Percentiles rank a stretch among this genome's conserved stretches.
phyloP scores from a whole-genome alignment of 2,888 invertebrate species.

The Acanthopleura granulata region DNA sequence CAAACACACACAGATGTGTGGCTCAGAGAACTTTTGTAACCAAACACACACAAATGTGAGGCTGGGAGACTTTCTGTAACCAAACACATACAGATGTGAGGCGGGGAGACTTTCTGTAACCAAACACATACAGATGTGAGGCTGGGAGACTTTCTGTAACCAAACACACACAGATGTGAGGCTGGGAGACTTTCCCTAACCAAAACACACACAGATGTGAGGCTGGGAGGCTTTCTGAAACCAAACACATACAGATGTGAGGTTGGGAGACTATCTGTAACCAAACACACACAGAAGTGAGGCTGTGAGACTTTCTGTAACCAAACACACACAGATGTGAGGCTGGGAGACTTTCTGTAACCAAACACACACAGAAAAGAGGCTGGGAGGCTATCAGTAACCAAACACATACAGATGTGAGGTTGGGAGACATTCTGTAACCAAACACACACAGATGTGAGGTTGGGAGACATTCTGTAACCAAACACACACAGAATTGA shows the following conservation, averaged over 20 bases:
- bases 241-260: background rate
- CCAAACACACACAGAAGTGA: background rate
- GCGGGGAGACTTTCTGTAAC: background rate
- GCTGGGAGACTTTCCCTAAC: background rate
- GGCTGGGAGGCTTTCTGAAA: conserved; percentile 1
- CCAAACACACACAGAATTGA: background rate
- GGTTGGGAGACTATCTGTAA: background rate
- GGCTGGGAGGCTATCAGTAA: background rate
- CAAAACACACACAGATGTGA: background rate
- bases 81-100: background rate
- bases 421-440: background rate
- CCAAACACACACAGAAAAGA: background rate
- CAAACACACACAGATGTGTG: background rate
- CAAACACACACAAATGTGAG: background rate
- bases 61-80: conserved; percentile 3
- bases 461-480: background rate
- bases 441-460: background rate
- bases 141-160: conserved; percentile 3
- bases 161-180: background rate
- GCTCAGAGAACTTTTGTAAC: background rate
- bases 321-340: background rate
- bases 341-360: conserved; percentile 1
- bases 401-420: background rate
- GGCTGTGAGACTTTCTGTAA: background rate
- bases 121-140: background rate